Base-by-base conservation (phyloP, 2,888 invertebrate genomes). In the Amiota minor region DNA sequence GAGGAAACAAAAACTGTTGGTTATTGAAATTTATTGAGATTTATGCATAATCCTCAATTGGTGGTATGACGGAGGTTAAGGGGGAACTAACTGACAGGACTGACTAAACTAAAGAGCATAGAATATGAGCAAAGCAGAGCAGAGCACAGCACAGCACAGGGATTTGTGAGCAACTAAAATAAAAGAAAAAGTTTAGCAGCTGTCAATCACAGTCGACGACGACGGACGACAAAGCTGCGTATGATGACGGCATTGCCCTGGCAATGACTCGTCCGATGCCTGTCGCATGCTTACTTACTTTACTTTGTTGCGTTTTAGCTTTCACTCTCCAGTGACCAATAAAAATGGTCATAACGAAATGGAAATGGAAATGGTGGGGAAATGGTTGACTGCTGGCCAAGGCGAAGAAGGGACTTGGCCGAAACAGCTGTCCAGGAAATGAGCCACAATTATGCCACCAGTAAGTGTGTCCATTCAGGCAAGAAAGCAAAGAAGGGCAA, bases 391-490 rank as follows among this genome's bases (percentile, higher is more conserved):
- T 53, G n/a, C 10, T 16, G 16, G 72, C 70, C 2, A 23, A 62
- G 75, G 73, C 71, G 69, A 82, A 78, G 83, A 86, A 86, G 74
- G 77, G 53, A 12, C 10, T 8, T 6, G 35, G 68, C 8, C 20
- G 74, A 74, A 78, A 78, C 84, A 84, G 81, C 85, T 85, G 85
- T 81, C 78, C 85, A 85, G 86, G 87, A 85, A 85, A 85, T 87
- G 84, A 85, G 85, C 87, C 80, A 81, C 87, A 85, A 85, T 87
- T 87, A 85, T 86, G 86, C 86, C 82, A 83, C 81, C 83, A 83
- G 86, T 85, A 59, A 11, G 59, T 59, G 59, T 79, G 85, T 82
- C 77, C 78, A 35, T 12, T 11, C 53, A 11, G 47, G 9, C 61
- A 53, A 35, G 16, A 11, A 12, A 16, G 8, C 69, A 9, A 62